Conservation (phyloP, 2,113 vertebrate genomes). For the Callipepla squamata region DNA sequence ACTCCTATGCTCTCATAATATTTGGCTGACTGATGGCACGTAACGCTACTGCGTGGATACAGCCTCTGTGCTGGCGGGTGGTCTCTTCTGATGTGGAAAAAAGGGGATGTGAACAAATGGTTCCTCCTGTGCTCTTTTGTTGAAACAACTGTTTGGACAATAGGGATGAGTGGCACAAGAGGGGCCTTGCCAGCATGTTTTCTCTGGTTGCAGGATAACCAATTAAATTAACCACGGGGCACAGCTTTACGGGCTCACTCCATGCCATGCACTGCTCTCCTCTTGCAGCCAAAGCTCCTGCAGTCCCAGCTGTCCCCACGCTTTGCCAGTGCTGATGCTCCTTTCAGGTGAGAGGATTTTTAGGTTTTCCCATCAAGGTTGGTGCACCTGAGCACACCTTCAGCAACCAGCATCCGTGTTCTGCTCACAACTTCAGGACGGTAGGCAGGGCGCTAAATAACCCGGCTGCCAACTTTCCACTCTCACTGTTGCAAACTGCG, state of each 20-base stretch:
- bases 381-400: neutral
- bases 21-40: neutral
- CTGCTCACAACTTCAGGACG: neutral
- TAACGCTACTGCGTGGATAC: neutral
- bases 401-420: neutral
- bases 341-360: neutral
- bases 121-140: neutral
- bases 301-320: no score
- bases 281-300: neutral
- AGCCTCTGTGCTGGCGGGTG: neutral
- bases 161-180: rapidly evolving
- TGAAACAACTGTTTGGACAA: neutral
- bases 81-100: neutral
- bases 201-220: neutral
- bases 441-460: conserved; percentile 33
- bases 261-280: neutral
- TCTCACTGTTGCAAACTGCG: conserved; percentile 45
- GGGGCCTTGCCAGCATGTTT: neutral
- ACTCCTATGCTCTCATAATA: neutral
- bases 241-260: neutral
- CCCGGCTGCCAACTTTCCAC: neutral
- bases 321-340: neutral
- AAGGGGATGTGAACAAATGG: neutral
- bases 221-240: neutral
- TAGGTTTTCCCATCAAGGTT: neutral